phyloP scores from a whole-genome alignment of 2,113 vertebrate species.

The Dryoscopus gambensis region DNA sequence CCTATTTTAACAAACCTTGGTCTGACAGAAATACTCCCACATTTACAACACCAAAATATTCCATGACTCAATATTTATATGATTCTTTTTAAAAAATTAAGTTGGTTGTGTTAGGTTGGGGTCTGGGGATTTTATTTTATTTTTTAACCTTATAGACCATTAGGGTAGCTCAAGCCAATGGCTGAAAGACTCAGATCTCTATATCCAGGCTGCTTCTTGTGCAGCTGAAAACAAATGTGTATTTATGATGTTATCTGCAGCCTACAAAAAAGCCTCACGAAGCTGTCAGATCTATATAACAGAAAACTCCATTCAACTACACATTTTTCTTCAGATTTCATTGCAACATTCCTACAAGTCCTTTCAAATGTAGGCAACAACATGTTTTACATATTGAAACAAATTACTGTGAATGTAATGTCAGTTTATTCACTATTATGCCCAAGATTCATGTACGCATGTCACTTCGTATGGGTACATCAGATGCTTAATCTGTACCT shows the following conservation, averaged over 20 bases:
- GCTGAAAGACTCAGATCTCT: not conserved
- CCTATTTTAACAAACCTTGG: not conserved
- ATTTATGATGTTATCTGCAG: conserved; percentile 17
- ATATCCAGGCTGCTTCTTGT: not conserved
- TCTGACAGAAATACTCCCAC: not conserved
- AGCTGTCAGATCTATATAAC: not conserved
- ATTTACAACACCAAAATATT: not conserved
- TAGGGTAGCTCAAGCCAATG: not conserved
- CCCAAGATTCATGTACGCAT: conserved; percentile 57
- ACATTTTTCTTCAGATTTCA: not conserved
- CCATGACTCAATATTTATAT: not conserved
- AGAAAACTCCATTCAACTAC: not conserved
- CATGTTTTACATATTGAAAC: conserved; percentile 66
- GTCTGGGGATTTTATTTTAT: not conserved
- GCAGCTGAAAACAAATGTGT: not conserved
- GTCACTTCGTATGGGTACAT: conserved; percentile 59
- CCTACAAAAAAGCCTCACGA: not conserved
- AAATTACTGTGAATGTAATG: conserved; percentile 51
- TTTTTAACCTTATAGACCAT: not conserved
- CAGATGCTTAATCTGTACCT: conserved; percentile 71
- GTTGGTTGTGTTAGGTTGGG: not conserved
- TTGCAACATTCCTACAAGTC: conserved; percentile 49
- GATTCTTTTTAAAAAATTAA: not conserved
- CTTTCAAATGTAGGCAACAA: conserved; percentile 43
- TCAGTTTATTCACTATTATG: conserved; percentile 61